A percentile compares a stretch with the other conserved stretches of the same genome.
Conservation (phyloP, 2,797 vertebrate species). For the Danio choprae region DNA sequence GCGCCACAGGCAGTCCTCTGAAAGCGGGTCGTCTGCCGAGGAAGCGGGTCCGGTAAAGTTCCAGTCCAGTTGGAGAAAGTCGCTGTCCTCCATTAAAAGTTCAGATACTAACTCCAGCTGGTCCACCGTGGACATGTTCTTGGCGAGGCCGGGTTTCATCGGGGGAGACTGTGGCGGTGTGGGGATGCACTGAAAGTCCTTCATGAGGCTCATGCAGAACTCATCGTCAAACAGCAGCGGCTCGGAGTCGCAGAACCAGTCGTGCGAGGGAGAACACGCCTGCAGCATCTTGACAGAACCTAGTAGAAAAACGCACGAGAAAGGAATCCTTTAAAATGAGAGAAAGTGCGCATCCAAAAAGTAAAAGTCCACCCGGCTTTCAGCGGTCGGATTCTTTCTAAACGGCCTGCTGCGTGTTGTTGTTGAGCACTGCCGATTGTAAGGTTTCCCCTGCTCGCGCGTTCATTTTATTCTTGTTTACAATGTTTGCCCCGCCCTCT, state of each 20-base stretch:
- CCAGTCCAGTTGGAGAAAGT: constrained; percentile 76
- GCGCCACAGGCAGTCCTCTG: constrained; percentile 76
- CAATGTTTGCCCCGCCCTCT: constrained; percentile 66
- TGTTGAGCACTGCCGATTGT: constrained; percentile 36
- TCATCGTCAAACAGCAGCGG: constrained; percentile 82
- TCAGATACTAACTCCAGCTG: constrained; percentile 82
- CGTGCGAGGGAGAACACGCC: constrained; percentile 75
- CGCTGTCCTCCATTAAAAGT: constrained; percentile 79
- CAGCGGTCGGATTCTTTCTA: not conserved
- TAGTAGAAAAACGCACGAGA: constrained; percentile 40
- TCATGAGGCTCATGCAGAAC: constrained; percentile 78
- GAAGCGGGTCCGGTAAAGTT: constrained; percentile 63
- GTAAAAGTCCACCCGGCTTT: not conserved
- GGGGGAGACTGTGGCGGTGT: constrained; percentile 80
- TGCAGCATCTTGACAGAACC: constrained; percentile 74
- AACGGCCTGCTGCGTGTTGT: not conserved
- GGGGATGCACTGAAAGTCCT: constrained; percentile 77
- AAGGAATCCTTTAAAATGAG: not conserved
- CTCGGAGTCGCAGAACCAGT: constrained; percentile 76
- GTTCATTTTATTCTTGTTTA: constrained; percentile 74
- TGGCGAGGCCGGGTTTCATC: constrained; percentile 67
- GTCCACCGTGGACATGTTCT: constrained; percentile 78
- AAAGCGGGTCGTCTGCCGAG: constrained; percentile 37
- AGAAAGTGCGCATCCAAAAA: not conserved
- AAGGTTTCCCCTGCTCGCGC: constrained; percentile 20